These are phyloP conservation scores for Gymnorhina tibicen DNA, from an alignment of 2,113 vertebrate genomes.

Conservation along the genomic window DNA sequence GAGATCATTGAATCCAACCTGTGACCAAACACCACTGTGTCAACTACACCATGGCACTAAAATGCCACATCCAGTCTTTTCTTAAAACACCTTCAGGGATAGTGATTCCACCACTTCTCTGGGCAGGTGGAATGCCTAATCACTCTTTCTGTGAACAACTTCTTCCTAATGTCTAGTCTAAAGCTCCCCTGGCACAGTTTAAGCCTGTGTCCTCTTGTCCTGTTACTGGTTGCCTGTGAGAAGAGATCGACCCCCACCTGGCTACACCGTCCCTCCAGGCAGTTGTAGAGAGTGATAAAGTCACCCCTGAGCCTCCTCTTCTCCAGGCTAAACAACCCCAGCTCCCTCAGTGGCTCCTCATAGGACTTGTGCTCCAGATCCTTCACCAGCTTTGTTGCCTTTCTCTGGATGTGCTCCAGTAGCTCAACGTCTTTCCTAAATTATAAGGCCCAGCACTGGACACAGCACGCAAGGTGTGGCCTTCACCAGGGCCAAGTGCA, in stretches of 20 bases:
- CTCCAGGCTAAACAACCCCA: background rate
- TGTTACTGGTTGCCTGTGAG: background rate
- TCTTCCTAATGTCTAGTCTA: background rate
- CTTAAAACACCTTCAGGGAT: background rate
- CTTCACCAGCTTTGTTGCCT: fast-evolving
- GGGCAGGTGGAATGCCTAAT: too few species aligned
- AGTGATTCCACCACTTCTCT: background rate
- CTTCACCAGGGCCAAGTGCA: fast-evolving
- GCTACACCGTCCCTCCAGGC: fast-evolving
- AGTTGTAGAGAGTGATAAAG: background rate
- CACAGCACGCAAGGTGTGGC: too few species aligned
- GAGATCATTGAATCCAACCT: background rate
- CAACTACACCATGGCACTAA: too few species aligned
- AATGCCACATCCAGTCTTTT: background rate
- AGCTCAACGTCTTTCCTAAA: background rate
- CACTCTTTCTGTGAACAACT: background rate
- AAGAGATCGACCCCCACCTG: fast-evolving
- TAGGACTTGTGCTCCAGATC: fast-evolving
- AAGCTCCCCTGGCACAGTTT: background rate
- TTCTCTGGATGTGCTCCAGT: background rate
- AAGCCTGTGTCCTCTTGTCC: background rate
- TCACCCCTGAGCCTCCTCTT: background rate
- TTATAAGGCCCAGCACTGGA: fast-evolving
- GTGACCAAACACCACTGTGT: fast-evolving
- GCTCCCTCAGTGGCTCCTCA: fast-evolving